Conservation (phyloP, 2,888 invertebrate genomes). For the Phengaris arion region DNA sequence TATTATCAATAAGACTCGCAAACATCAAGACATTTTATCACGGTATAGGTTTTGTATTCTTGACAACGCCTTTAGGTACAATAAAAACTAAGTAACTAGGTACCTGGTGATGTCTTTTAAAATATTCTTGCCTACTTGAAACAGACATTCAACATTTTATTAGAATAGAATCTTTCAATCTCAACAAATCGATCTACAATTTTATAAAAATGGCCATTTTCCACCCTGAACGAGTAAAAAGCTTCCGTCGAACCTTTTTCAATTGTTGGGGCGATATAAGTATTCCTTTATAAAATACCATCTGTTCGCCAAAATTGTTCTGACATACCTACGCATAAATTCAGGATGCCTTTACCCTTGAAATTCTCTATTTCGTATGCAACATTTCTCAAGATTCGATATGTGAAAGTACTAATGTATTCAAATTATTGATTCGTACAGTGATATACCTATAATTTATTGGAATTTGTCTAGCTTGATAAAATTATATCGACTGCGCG, state of each 20-base stretch:
- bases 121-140: background rate
- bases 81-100: too few species aligned
- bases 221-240: slow-evolving; percentile 48
- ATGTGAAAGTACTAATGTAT: slow-evolving; percentile 3
- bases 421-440: background rate
- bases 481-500: background rate
- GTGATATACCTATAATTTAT: background rate
- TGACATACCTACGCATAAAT: slow-evolving; percentile 35
- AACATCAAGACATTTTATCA: too few species aligned
- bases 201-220: slow-evolving; percentile 53
- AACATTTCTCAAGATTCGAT: slow-evolving; percentile 25
- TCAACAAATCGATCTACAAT: slow-evolving; percentile 48
- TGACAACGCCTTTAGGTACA: too few species aligned
- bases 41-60: too few species aligned
- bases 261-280: slow-evolving; percentile 53
- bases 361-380: slow-evolving; percentile 30
- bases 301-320: slow-evolving; percentile 39
- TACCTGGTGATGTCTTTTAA: too few species aligned
- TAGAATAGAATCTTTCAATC: slow-evolving; percentile 34
- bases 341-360: slow-evolving; percentile 29
- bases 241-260: slow-evolving; percentile 53
- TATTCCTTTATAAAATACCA: slow-evolving; percentile 43
- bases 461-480: background rate
- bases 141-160: background rate
- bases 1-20: too few species aligned